Conservation (phyloP, 2,797 vertebrate species). For the Emydoidea blandingii region DNA sequence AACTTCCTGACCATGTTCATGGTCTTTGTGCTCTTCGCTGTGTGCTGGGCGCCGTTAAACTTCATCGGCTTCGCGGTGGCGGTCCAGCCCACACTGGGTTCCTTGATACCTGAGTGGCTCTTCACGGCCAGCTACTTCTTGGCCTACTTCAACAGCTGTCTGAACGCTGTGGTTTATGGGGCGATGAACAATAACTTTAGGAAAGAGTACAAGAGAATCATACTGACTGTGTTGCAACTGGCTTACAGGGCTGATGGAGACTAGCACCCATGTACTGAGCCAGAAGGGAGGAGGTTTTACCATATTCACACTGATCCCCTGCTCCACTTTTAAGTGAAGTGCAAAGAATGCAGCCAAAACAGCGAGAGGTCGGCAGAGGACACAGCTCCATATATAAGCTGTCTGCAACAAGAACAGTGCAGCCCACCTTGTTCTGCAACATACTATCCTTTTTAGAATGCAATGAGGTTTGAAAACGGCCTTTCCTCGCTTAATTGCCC, state of each 20-base stretch:
- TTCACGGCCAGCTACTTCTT: conserved; percentile 90
- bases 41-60: conserved; percentile 90
- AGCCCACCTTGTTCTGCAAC: too few relatives aligned
- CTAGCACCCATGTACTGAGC: neutral
- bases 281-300: neutral
- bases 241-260: conserved; percentile 69
- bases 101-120: conserved; percentile 85
- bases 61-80: conserved; percentile 88
- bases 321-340: neutral
- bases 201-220: conserved; percentile 89
- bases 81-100: conserved; percentile 79
- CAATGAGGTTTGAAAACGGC: neutral
- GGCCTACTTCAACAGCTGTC: conserved; percentile 91
- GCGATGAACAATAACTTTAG: conserved; percentile 89
- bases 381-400: neutral
- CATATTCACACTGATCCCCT: neutral
- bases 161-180: conserved; percentile 88
- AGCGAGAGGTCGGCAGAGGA: neutral
- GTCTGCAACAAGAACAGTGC: neutral
- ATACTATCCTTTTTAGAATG: neutral
- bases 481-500: too few relatives aligned
- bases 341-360: neutral
- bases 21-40: conserved; percentile 89
- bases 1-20: conserved; percentile 91
- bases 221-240: conserved; percentile 83